Evolutionary conservation across 2,113 vertebrate species (phyloP), one percentile per base, ranked within the genome.

Genomic region (Pontoporia blainvillei): DNA sequence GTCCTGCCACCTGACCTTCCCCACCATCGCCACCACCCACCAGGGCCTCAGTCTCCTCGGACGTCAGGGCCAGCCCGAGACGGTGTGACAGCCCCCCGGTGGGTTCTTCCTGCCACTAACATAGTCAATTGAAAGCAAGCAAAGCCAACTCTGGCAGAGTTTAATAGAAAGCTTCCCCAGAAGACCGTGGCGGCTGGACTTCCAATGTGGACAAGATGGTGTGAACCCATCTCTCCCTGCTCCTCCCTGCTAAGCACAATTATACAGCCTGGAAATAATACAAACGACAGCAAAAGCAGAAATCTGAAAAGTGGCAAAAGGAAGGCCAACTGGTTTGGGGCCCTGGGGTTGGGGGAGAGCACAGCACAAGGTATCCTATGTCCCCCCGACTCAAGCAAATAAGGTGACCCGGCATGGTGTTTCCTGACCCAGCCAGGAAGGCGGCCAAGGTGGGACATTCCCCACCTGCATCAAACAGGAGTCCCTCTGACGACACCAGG

Each of bases 221-320:
- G 34, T 9, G 34, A 36, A 0, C 20, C 6, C 12, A 1, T 15
- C 20, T 36, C 72, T 23, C 41, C 12, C 44, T 76, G 10, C 27
- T 7, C 21, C 44, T n/a, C 29, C 12, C 44, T 76, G 10, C 27
- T 7, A 36, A 3, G 25, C 8, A 2, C 36, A 17, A 0, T 41
- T 10, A 18, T 8, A 1, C 27, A 36, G 14, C 36, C 79, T 12
- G n/a, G 18, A 41, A 59, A 20, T 1, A 4, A 29, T 57, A 41
- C 8, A 6, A 3, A 17, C 72, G 4, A 7, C 14, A 36, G n/a
- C n/a, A 46, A 29, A 46, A 44, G 14, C 41, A 44, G 72, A 46
- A 17, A 15, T 10, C 14, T 11, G 23, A 23, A 25, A 27, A 2
- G 79, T 1, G 1, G 1, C 14, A 18, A 6, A 1, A 41, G 54